Conservation (phyloP, 2,888 invertebrate genomes). For the Synanthedon myopaeformis region DNA sequence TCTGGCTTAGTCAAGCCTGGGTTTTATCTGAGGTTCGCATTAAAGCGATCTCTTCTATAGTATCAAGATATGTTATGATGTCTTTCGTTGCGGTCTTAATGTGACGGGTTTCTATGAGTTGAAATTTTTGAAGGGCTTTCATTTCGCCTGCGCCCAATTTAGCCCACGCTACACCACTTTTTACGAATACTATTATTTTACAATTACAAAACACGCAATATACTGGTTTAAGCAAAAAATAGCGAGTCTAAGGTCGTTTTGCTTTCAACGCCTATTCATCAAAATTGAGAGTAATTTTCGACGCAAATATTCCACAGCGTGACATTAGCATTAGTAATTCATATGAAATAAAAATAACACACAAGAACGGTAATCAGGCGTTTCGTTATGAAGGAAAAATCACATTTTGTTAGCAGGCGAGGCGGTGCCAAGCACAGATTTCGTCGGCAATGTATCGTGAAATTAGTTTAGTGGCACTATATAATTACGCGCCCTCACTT, state of each 20-base stretch:
- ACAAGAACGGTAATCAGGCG: conserved; percentile 63
- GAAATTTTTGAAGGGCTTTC: too few species aligned
- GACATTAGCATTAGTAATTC: conserved; percentile 63
- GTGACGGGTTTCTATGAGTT: too few species aligned
- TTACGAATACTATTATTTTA: background rate
- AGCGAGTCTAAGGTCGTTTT: conserved; percentile 29
- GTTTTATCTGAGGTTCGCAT: too few species aligned
- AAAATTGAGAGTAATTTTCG: conserved; percentile 33
- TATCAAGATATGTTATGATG: too few species aligned
- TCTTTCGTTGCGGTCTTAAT: too few species aligned
- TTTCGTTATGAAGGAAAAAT: conserved; percentile 56
- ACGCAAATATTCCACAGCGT: conserved; percentile 24
- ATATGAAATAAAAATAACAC: conserved; percentile 46
- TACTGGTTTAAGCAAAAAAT: conserved; percentile 9
- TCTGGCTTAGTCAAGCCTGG: too few species aligned
- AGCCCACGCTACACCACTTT: background rate
- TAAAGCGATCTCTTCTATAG: too few species aligned
- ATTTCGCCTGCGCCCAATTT: too few species aligned
- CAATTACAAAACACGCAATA: conserved; percentile 7
- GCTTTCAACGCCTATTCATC: conserved; percentile 42
- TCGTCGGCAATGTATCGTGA: conserved; percentile 69
- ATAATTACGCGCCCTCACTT: conserved; percentile 66
- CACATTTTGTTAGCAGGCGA: conserved; percentile 50
- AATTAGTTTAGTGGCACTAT: conserved; percentile 71
- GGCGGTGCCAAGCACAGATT: conserved; percentile 68